Evolutionary conservation across 2,113 vertebrate species (phyloP).

Genomic region (Trichomycterus rosablanca): DNA sequence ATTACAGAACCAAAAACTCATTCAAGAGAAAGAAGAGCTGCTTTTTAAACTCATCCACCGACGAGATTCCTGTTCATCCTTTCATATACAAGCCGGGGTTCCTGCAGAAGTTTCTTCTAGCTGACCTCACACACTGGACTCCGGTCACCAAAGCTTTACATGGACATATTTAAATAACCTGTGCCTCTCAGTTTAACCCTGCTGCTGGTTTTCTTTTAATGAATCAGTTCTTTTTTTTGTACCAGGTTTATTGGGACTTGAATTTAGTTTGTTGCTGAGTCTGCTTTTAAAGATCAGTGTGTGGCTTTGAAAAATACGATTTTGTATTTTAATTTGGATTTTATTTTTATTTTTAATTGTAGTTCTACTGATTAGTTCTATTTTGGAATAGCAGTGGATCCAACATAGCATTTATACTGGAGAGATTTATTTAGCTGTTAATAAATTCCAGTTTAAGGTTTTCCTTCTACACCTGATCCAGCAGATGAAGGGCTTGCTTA

Average conservation of each 20-base stretch:
- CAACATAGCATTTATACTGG: background rate
- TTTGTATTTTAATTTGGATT: background rate
- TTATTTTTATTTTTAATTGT: constrained; percentile 2
- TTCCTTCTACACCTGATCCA: too few relatives aligned
- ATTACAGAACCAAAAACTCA: constrained; percentile 61
- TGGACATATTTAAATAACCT: background rate
- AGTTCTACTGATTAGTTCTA: background rate
- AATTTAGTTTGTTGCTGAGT: too few relatives aligned
- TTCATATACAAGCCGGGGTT: constrained; percentile 58
- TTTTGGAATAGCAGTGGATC: constrained; percentile 8
- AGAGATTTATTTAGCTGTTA: background rate
- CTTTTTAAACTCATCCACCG: constrained; percentile 73
- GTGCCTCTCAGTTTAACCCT: constrained; percentile 3
- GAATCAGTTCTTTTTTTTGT: constrained; percentile 5
- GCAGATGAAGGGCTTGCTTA: too few relatives aligned
- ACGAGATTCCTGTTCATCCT: constrained; percentile 57
- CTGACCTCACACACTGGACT: constrained; percentile 46
- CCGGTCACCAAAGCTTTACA: background rate
- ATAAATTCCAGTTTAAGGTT: background rate
- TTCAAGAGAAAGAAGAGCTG: constrained; percentile 85
- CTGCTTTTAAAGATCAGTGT: background rate
- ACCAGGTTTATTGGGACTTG: constrained; percentile 2
- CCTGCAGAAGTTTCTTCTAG: constrained; percentile 51
- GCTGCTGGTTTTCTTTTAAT: constrained; percentile 5
- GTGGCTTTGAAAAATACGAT: background rate